These are phyloP conservation scores for Dendroctonus valens DNA, from an alignment of 1,140 invertebrate species.

Conservation along the genomic window DNA sequence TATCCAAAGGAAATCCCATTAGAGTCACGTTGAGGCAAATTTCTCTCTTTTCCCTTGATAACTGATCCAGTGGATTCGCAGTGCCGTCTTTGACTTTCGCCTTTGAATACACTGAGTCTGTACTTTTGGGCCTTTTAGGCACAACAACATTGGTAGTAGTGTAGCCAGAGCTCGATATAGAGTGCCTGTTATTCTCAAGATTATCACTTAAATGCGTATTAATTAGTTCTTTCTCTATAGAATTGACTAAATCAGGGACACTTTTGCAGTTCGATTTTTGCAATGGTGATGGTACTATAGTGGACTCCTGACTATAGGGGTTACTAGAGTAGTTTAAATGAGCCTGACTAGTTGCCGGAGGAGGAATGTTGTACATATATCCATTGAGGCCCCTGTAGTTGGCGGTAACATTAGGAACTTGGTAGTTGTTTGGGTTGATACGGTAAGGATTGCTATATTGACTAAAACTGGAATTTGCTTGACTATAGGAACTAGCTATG, in stretches of 20 bases:
- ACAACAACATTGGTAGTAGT: slow-evolving; percentile 24
- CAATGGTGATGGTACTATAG: slow-evolving; percentile 26
- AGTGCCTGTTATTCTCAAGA: slow-evolving; percentile 2
- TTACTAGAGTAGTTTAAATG: slow-evolving; percentile 1
- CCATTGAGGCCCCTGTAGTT: background rate
- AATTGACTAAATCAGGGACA: slow-evolving; percentile 70
- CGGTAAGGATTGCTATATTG: slow-evolving; percentile 2
- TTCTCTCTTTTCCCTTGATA: slow-evolving; percentile 60
- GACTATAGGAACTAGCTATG: slow-evolving; percentile 13
- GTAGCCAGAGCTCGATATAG: slow-evolving; percentile 9
- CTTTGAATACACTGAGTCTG: slow-evolving; percentile 36
- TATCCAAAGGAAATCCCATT: slow-evolving; percentile 82
- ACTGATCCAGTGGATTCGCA: slow-evolving; percentile 55
- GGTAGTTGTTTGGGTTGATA: slow-evolving; percentile 5
- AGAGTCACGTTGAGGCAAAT: slow-evolving; percentile 69
- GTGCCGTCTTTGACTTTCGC: slow-evolving; percentile 28
- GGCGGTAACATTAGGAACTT: slow-evolving; percentile 4
- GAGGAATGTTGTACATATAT: slow-evolving; percentile 11
- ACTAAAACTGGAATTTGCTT: slow-evolving; percentile 11
- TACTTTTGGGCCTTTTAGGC: slow-evolving; percentile 33
- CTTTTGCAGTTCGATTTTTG: slow-evolving; percentile 53
- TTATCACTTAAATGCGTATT: slow-evolving; percentile 53
- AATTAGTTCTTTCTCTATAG: slow-evolving; percentile 66
- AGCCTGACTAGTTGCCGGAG: slow-evolving; percentile 12
- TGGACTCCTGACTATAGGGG: background rate